Evolutionary conservation across 2,113 vertebrate genomes (phyloP), one percentile per base, ranked within the genome.

Genomic region (Ploceus nigricollis): DNA sequence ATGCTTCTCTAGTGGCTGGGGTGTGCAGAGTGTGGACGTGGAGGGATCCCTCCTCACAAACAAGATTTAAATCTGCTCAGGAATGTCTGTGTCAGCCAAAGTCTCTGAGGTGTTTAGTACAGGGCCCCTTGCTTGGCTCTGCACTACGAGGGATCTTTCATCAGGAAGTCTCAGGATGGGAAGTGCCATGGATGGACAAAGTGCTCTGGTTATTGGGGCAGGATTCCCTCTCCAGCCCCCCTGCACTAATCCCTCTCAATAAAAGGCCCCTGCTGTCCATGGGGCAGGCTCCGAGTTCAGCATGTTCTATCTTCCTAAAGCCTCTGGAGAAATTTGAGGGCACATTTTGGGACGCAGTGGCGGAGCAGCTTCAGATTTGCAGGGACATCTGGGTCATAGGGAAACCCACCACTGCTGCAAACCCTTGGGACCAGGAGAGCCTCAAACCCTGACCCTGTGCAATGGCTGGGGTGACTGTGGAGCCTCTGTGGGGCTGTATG

Each of bases 291-390:
- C 51, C 19, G 78, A 63, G 19, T 30, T 82, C 56, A 25, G 64
- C 0, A 0, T 31, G 11, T 24, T 78, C 72, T 25, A 2, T 66
- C 23, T 88, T 82, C 23, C 42, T 51, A 53, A 10, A 0, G 1
- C 7, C n/a, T 53, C 42, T 27, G 47, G 13, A 42, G n/a, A 91
- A 17, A 51, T 39, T 1, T 2, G 3, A 54, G 56, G 15, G 20
- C 3, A 3, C 20, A 24, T 70, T 87, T 60, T 51, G 60, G 57
- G 3, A 2, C 53, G 37, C 0, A 4, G 48, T 11, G 15, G 14
- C 0, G 0, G 19, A 53, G 23, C 0, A 0, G 11, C 35, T 75
- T 39, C 0, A 9, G 35, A 11, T 8, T 69, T 60, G 22, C 17
- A 61, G 54, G 13, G 10, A 2, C 0, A 0, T 33, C 54, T 27